Evolutionary conservation across 2,888 invertebrate species (phyloP), one percentile per base, ranked within the genome.

Genomic region (Magallana nippona): DNA sequence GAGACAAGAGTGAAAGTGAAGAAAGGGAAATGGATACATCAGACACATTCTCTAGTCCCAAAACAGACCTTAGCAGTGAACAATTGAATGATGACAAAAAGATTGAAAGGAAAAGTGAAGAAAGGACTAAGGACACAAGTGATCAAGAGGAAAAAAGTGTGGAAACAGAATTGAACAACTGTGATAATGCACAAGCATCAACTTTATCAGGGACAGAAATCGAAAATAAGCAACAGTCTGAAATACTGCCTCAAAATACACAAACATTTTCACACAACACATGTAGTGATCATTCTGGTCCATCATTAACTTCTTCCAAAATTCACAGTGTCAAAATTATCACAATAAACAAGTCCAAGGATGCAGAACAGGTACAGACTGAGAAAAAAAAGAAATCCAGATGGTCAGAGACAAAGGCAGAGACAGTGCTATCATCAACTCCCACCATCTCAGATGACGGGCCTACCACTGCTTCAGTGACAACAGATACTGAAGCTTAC

Each of bases 41-140:
- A 79, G 79, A 55, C 78, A 27, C 15, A 27, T 78, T 55, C 13
- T 56, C 78, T 19, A 78, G 78, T 78, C 78, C 78, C 56, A n/a
- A n/a, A 55, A 13, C n/a, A 78, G 13, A 55, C n/a, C 44, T 13
- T 19, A 5, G 2, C 5, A n/a, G 13, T 78, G 78, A 56, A 78
- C 55, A 78, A 55, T 17, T 78, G 44, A 15, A n/a, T 10, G 55
- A 17, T 55, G 55, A 78, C 71, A 71, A 71, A 32, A 71, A 32
- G 13, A 13, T 11, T 71, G 27, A 22, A 22, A 1, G 71, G 2
- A 71, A 71, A 71, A 71, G 71, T 71, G 71, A 71, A 71, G 71
- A 71, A 15, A 71, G 71, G 22, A 71, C 71, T 71, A 71, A 71
- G 8, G 27, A 10, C 13, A 11, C 15, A 78, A 55, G 55, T 44